Evolutionary conservation across 2,113 vertebrate genomes (phyloP).

Genomic region (Dipodomys merriami): DNA sequence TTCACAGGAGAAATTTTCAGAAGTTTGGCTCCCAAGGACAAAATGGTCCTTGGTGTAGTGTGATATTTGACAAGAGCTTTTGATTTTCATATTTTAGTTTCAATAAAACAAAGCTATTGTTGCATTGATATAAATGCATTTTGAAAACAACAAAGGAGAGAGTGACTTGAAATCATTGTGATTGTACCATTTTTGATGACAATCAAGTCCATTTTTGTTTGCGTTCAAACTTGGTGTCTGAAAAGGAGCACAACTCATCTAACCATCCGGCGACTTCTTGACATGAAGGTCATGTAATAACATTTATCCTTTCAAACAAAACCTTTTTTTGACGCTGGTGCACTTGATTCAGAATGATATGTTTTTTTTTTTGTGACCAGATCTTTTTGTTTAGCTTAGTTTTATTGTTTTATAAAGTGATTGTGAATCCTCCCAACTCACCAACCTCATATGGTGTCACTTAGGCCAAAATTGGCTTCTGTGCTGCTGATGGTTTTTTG

Average conservation of each 20-base stretch:
- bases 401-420: slow-evolving; percentile 5
- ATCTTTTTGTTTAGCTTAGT: not conserved
- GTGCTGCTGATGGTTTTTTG: not conserved
- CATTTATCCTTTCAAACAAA: not conserved
- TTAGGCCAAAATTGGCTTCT: not conserved
- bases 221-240: not conserved
- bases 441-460: not conserved
- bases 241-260: not conserved
- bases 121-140: not conserved
- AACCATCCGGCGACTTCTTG: not conserved
- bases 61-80: not conserved
- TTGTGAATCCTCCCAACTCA: not conserved
- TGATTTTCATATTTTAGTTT: not conserved
- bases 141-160: not conserved
- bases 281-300: not conserved
- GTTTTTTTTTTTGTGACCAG: not conserved
- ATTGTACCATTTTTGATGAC: not conserved
- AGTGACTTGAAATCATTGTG: not conserved
- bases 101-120: not conserved
- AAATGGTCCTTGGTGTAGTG: not conserved
- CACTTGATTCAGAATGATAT: not conserved
- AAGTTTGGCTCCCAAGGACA: not conserved
- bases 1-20: not conserved
- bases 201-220: not conserved
- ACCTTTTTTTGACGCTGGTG: not conserved